A percentile compares a stretch with the other conserved stretches of the same genome.
Conservation (phyloP, 2,888 invertebrate species). For the Entomobrya multifasciata region DNA sequence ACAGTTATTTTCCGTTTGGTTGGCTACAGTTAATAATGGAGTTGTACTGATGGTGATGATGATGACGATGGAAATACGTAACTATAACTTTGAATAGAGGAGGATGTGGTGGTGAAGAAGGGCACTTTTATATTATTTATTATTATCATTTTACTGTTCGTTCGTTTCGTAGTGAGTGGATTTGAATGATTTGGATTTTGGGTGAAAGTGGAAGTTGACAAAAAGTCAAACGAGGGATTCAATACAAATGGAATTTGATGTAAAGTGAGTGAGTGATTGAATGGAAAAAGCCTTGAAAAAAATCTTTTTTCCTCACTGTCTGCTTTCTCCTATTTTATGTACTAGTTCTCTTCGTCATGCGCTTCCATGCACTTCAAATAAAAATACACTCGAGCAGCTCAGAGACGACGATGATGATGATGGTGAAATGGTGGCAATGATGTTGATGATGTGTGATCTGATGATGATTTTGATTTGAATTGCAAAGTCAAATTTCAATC, state of each 20-base stretch:
- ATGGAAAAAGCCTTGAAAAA: constrained; percentile 46
- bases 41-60: background rate
- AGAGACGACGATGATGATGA: background rate
- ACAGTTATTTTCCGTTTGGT: constrained; percentile 29
- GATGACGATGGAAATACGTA: background rate
- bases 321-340: background rate
- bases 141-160: constrained; percentile 15
- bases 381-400: too few relatives aligned
- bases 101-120: background rate
- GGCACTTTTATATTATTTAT: background rate
- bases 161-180: background rate
- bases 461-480: constrained; percentile 62
- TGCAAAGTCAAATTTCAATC: constrained; percentile 54
- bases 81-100: background rate
- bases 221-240: background rate
- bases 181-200: background rate
- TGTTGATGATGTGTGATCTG: constrained; percentile 26
- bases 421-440: constrained; percentile 27
- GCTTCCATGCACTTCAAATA: constrained; percentile 26
- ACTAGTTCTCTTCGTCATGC: background rate
- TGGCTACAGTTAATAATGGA: constrained; percentile 22
- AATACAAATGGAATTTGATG: constrained; percentile 15
- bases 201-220: background rate
- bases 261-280: constrained; percentile 61
- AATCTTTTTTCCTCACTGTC: background rate